Conservation (phyloP, 2,888 invertebrate species). For the Apamea crenata region DNA sequence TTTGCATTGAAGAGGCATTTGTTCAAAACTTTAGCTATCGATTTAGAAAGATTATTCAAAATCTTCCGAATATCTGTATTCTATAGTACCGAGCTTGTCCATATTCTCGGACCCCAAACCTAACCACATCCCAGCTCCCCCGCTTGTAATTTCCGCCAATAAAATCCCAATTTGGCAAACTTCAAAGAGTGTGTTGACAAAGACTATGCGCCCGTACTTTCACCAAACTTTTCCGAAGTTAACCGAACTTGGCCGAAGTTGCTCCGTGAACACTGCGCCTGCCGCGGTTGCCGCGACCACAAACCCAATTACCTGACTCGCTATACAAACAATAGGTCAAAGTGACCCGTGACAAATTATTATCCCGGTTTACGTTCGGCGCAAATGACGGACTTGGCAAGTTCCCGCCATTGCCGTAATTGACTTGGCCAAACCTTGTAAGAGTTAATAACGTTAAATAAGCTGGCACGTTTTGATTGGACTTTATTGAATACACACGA, state of each 20-base stretch:
- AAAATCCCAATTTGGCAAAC: conserved; percentile 47
- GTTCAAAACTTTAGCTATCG: not conserved
- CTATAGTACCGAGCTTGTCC: not conserved
- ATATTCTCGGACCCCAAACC: not conserved
- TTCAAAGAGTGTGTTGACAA: conserved; percentile 54
- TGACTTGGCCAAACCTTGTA: conserved; percentile 48
- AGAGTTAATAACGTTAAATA: conserved; percentile 59
- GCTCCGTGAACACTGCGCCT: conserved; percentile 36
- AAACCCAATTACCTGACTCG: conserved; percentile 61
- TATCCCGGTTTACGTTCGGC: conserved; percentile 40
- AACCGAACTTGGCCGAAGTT: not conserved
- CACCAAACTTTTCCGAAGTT: conserved; percentile 35
- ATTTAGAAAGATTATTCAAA: not conserved
- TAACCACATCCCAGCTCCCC: not conserved
- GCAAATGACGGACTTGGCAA: conserved; percentile 48
- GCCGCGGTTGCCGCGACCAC: conserved; percentile 46
- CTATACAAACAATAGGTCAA: conserved; percentile 57
- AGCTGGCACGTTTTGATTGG: conserved; percentile 60
- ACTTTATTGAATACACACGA: conserved; percentile 59
- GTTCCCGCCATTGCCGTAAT: conserved; percentile 46
- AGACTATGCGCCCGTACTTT: conserved; percentile 45
- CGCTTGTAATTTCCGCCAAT: conserved; percentile 39
- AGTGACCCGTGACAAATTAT: conserved; percentile 64
- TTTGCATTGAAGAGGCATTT: not conserved
- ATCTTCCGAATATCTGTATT: not conserved